Base-by-base conservation (phyloP, 2,888 invertebrate genomes). In the Ophion slaviceki region DNA sequence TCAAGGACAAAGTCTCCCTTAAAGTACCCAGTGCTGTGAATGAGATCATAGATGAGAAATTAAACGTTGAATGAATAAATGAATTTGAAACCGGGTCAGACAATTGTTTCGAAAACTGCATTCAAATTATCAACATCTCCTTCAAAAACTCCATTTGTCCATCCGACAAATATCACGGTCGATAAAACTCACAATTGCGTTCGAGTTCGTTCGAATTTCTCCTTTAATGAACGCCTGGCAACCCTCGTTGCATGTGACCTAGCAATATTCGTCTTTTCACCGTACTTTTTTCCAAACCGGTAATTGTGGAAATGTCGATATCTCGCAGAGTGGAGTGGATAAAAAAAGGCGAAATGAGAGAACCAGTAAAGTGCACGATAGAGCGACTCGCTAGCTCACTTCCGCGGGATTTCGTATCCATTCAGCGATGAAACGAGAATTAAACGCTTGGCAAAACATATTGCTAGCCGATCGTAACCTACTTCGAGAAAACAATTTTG, bases 221-320 rank as follows among this genome's bases (percentile, higher is more conserved):
- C 77, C 71, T 64, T 66, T 78, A 82, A 83, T 64, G 78, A 71
- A 78, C 66, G 72, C 36, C 20, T 14, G 66, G 28, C 45, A 40
- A 24, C 57, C 64, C 66, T 59, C 53, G 71, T 47, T 74, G 67
- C 53, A 78, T 66, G 72, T 74, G 78, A 83, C 72, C 82, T 67
- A 67, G 72, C 78, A 62, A 72, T 67, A 79, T 78, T 67, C 47
- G 32, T 67, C 40, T 62, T 17, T 70, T 28, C 47, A 17, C 2
- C 14, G 11, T 20, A 40, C 62, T 80, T 80, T 72, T 53, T 40
- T 53, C 59, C 47, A 47, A 32, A 17, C 71, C 78, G 78, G 72
- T 82, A 82, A 82, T 82, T 78, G 78, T 67, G 78, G 72, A 82
- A 82, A 78, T 66, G 78, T 82, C 82, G 82, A 82, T 82, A 82